phyloP scores from a whole-genome alignment of 2,888 invertebrate genomes.

The Bruchidius siliquastri region DNA sequence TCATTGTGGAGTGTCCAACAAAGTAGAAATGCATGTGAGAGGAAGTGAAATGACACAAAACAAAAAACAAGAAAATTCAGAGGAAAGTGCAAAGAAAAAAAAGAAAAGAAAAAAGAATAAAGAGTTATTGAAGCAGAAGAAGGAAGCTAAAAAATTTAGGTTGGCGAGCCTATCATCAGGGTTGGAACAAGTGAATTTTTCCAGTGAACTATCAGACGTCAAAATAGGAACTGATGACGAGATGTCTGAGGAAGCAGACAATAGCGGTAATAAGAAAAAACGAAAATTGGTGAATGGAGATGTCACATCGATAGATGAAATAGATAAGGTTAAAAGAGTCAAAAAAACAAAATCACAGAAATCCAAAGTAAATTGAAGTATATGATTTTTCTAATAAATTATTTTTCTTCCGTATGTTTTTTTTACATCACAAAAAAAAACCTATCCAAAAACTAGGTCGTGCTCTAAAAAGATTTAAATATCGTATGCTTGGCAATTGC shows the following conservation, averaged over 20 bases:
- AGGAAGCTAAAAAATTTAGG: constrained; percentile 48
- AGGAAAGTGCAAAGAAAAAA: constrained; percentile 25
- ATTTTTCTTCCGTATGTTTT: background rate
- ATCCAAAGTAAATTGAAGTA: background rate
- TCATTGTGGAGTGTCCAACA: constrained; percentile 19
- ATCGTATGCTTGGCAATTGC: too few relatives aligned
- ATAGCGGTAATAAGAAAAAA: background rate
- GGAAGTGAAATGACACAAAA: constrained; percentile 29
- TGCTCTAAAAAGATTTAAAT: too few relatives aligned
- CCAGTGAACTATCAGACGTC: constrained; percentile 4
- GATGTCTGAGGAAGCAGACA: background rate
- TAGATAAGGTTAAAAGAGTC: background rate
- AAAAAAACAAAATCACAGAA: background rate
- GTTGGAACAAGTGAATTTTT: constrained; percentile 17
- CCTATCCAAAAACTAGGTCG: too few relatives aligned
- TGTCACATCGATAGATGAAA: constrained; percentile 1
- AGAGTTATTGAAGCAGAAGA: constrained; percentile 47
- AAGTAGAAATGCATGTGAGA: constrained; percentile 33
- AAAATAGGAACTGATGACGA: constrained; percentile 10
- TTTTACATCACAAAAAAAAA: too few relatives aligned
- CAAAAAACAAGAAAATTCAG: constrained; percentile 13
- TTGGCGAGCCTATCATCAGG: constrained; percentile 49
- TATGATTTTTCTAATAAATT: background rate
- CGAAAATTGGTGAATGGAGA: constrained; percentile 4
- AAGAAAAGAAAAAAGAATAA: constrained; percentile 41